These are phyloP conservation scores for Gouania willdenowi DNA, from an alignment of 2,797 vertebrate genomes.

Conservation along the genomic window DNA sequence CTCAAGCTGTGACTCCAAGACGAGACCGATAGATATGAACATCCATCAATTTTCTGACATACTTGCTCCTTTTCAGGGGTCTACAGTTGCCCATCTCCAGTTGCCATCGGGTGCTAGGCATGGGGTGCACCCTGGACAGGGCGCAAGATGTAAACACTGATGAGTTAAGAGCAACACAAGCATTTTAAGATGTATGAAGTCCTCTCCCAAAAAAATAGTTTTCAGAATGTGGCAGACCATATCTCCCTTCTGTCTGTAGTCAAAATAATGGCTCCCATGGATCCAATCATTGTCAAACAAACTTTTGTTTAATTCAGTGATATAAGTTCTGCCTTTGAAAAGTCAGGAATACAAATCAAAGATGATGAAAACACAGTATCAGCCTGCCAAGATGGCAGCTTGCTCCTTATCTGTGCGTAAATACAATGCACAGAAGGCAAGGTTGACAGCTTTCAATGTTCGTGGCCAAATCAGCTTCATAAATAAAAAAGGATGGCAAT, in stretches of 20 bases:
- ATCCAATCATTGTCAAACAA: constrained; percentile 28
- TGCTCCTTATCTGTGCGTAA: constrained; percentile 50
- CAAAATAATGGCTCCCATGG: constrained; percentile 13
- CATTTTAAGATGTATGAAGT: constrained; percentile 20
- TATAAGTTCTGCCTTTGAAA: constrained; percentile 30
- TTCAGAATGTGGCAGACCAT: not conserved
- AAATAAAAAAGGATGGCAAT: constrained; percentile 8
- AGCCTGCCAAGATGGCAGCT: constrained; percentile 45
- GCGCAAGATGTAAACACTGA: constrained; percentile 2
- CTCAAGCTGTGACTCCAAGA: constrained; percentile 9
- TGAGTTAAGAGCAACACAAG: constrained; percentile 15
- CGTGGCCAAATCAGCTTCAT: constrained; percentile 28
- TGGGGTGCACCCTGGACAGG: no score
- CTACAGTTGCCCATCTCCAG: no score
- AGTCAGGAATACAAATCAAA: constrained; percentile 37
- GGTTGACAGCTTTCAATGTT: constrained; percentile 45
- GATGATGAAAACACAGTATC: constrained; percentile 25
- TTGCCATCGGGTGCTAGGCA: not conserved
- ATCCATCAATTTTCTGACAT: no score
- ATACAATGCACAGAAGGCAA: constrained; percentile 55
- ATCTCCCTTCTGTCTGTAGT: constrained; percentile 7
- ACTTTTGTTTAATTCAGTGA: constrained; percentile 38
- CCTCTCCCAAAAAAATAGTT: no score
- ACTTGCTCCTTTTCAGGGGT: no score
- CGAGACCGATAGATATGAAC: constrained; percentile 9